These are phyloP conservation scores for Cololabis saira DNA, from an alignment of 2,113 vertebrate species.

Conservation along the genomic window DNA sequence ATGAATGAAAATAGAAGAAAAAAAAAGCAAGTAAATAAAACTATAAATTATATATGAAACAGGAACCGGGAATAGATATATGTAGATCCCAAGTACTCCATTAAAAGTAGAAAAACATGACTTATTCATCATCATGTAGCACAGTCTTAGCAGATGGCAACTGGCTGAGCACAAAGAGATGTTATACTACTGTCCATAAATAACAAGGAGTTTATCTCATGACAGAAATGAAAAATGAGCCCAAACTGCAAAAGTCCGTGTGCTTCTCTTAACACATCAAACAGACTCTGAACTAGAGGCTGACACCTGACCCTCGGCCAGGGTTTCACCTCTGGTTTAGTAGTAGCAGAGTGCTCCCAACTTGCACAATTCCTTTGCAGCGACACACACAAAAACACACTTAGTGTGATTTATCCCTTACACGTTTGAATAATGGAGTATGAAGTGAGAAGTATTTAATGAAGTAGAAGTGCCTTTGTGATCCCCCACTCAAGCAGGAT, in stretches of 20 bases:
- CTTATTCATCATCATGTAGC: not conserved
- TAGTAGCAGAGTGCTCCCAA: not conserved
- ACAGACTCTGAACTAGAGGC: too few relatives aligned
- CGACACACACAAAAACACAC: conserved; percentile 20
- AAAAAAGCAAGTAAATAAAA: not conserved
- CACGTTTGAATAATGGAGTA: conserved; percentile 45
- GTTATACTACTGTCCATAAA: too few relatives aligned
- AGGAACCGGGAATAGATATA: not conserved
- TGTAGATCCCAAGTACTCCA: not conserved
- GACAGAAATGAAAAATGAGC: not conserved
- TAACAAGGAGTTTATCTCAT: not conserved
- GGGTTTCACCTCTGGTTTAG: not conserved
- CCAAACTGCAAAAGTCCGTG: not conserved
- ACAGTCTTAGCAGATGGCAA: not conserved
- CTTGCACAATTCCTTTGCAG: not conserved
- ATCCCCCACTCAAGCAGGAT: conserved; percentile 35
- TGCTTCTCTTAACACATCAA: too few relatives aligned
- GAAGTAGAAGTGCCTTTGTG: conserved; percentile 42
- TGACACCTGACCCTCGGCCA: too few relatives aligned
- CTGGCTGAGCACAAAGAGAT: not conserved
- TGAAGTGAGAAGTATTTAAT: conserved; percentile 56
- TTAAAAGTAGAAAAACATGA: not conserved
- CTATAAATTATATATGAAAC: not conserved
- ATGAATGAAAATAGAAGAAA: not conserved
- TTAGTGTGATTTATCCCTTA: conserved; percentile 32